Evolutionary conservation across 2,113 vertebrate species (phyloP).

Genomic region (Rousettus leschenaultii): DNA sequence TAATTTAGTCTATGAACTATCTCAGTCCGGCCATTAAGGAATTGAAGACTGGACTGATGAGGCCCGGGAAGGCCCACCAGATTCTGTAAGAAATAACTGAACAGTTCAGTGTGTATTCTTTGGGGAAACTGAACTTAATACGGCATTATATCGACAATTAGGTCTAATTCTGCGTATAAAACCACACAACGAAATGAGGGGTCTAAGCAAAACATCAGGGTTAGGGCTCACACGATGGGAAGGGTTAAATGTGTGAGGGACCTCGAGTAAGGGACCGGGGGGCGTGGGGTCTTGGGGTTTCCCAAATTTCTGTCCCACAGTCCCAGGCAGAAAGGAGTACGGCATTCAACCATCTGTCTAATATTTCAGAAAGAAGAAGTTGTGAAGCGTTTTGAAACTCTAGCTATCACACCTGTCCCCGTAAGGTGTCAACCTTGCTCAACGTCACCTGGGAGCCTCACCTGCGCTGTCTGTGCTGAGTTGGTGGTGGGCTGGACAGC

Average conservation of each 20-base stretch:
- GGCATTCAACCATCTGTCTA: background rate
- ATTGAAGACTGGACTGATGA: background rate
- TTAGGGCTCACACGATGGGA: accelerated
- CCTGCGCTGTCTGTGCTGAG: background rate
- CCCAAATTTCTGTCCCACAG: background rate
- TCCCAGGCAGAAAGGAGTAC: background rate
- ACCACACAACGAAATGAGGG: background rate
- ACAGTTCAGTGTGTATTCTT: background rate
- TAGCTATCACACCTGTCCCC: background rate
- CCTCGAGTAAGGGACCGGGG: background rate
- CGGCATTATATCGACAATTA: background rate
- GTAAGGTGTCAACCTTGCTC: too few species aligned
- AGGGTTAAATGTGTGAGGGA: background rate
- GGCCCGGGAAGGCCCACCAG: background rate
- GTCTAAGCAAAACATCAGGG: background rate
- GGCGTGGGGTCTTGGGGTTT: background rate
- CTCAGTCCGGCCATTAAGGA: background rate
- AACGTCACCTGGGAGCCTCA: accelerated
- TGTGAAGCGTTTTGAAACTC: background rate
- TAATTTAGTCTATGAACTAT: background rate
- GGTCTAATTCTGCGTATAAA: background rate
- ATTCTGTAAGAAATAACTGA: background rate
- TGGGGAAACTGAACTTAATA: background rate
- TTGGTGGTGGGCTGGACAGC: accelerated
- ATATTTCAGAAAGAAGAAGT: background rate